A percentile compares a stretch with the other conserved stretches of the same genome.
phyloP scores from a whole-genome alignment of 37 sponge, comb jelly and placozoan genomes.

The Aplysina aerophoba region DNA sequence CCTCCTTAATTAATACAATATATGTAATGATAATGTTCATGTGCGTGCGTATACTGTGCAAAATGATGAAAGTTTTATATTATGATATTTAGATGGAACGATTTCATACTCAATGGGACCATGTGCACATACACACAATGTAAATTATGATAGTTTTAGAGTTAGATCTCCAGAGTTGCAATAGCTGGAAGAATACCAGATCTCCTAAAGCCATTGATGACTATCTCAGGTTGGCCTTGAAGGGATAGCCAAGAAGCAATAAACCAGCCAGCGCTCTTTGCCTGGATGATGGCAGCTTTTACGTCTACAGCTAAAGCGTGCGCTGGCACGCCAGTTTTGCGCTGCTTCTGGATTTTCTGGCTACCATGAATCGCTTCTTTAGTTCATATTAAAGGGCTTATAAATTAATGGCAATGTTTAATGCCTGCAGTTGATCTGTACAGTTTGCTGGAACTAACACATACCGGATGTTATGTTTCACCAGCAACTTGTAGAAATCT shows the following conservation, averaged over 20 bases:
- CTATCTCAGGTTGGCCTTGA: constrained; percentile 4
- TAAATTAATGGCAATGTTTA: constrained; percentile 31
- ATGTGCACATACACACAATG: not conserved
- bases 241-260: constrained; percentile 1
- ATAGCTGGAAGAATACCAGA: not conserved
- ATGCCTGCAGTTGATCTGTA: constrained; percentile 37
- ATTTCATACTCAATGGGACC: not conserved
- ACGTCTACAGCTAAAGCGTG: not conserved
- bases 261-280: not conserved
- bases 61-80: too few relatives aligned
- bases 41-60: too few relatives aligned
- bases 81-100: not conserved
- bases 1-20: too few relatives aligned
- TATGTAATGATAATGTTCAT: too few relatives aligned
- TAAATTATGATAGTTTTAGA: not conserved
- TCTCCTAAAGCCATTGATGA: constrained; percentile 7
- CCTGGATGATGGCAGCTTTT: not conserved
- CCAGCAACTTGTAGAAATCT: not conserved
- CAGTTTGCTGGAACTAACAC: constrained; percentile 26
- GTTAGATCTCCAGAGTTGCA: not conserved
- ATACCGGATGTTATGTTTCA: not conserved
- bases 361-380: not conserved
- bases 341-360: not conserved
- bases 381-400: constrained; percentile 18
- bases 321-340: constrained; percentile 25